Base-by-base conservation (phyloP, 2,797 vertebrate genomes). In the Cynodonichthys magdalenae region DNA sequence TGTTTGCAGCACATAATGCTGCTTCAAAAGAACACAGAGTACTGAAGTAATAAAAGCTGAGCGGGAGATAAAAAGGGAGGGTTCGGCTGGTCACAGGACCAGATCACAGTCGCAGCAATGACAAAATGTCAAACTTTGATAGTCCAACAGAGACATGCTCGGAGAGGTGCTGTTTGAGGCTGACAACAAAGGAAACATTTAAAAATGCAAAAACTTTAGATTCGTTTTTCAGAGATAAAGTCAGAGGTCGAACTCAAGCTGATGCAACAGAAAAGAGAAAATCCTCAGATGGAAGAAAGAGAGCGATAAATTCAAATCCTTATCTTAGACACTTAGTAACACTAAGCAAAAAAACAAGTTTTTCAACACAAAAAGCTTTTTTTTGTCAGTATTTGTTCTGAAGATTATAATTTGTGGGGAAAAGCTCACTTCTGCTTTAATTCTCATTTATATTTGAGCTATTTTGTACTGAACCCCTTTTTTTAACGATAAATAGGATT, bases 91-190 rank as follows among this genome's bases (percentile, higher is more conserved):
- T 77, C 61, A 80, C 62, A 69, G 67, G 53, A 53, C 62, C 55
- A 61, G 71, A 84, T 81, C 65, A 79, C 60, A 79, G 66, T 76
- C 75, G 77, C 64, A 47, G 28, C 59, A 41, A 39, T 53, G 56
- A 77, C 65, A 63, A 79, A 76, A 66, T 75, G 44, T 46, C 42
- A 45, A 63, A 62, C 77, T 69, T 52, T 71, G 63, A 74, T 46
- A 54, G 34, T 66, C 45, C 46, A 41, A 71, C 56, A 50, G 42
- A 53, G 48, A 15, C 24, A 3, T 0, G 31, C 7, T n/a, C 27
- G 1, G 15, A 54, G 28, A 17, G 47, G 20, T 61, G 15, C 31
- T 31, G 46, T 50, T 50, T 51, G 47, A 74, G 36, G n/a, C 47
- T 60, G 36, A 27, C 39, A 20, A 57, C 63, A 75, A 68, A 69